Evolutionary conservation across 2,888 invertebrate species (phyloP), one percentile per base, ranked within the genome.

Genomic region (Rapana venosa): DNA sequence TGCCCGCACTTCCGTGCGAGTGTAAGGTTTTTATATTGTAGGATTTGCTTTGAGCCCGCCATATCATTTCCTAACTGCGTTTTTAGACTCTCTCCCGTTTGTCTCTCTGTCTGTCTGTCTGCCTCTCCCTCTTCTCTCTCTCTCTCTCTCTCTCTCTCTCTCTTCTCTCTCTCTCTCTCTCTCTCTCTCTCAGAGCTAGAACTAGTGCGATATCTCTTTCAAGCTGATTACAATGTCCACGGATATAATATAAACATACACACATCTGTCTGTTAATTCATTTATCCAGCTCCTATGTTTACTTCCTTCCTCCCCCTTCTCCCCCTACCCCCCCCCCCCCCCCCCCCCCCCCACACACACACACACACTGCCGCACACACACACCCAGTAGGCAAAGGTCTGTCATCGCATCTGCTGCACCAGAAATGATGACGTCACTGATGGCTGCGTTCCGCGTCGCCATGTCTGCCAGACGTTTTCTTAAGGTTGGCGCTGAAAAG

Each of bases 401-500:
- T 84, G 84, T 84, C 84, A 84, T 84, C 84, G 56, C 84, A 20
- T 58, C 8, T 47, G 47, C 47, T 84, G 56, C 84, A 84, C 56
- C 84, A 17, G 56, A 58, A 84, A 84, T 30, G 84, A 84, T 84
- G 84, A 84, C 84, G 84, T 84, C 84, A 84, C 30, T 84, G 84
- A 84, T 84, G 30, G 56, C 84, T 84, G 83, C 47, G 84, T 84
- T 56, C n/a, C 58, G 47, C 84, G 83, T 83, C 84, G 56, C 84
- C 30, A n/a, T n/a, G 56, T 84, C 84, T 84, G 84, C 58, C 84
- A 84, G 84, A 58, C 35, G 84, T 26, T 30, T n/a, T n/a, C 77
- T 32, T 35, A 30, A 30, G 32, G 79, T 77, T 83, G 84, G 56
- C 84, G 32, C 30, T 79, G 77, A 32, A 79, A n/a, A n/a, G n/a